Evolutionary conservation across 2,888 invertebrate genomes (phyloP), one percentile per base, ranked within the genome.

Genomic region (Eumacrocentrus americanus): DNA sequence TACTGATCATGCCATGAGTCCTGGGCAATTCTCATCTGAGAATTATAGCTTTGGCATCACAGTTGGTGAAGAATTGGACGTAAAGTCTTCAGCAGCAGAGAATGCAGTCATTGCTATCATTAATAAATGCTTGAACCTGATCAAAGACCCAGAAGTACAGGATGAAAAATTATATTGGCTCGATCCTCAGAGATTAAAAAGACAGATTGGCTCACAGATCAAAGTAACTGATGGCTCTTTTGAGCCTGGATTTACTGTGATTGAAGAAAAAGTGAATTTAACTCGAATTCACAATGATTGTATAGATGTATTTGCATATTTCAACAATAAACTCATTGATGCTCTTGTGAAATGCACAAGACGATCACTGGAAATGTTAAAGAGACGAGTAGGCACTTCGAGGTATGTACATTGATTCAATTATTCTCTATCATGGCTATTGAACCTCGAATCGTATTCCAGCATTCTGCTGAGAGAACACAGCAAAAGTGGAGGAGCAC

Each of bases 291-390:
- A 89, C 46, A 88, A 86, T 52, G 91, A 92, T 74, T 91, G 91
- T 71, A 89, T 91, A 76, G 92, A 94, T 74, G 82, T 94, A 50
- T 93, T 91, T 76, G 88, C 89, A 0, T 89, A 88, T 76, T 93
- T 92, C 72, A 91, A 92, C 68, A 87, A 88, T 53, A 91, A 89
- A 80, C 85, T 91, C 63, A 82, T 90, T 29, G 89, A 91, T 62
- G 82, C 91, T 2, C 82, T 94, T 16, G 89, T 91, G 9, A 90
- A 89, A 71, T 87, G 89, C 56, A 91, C 92, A 0, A 88, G 88
- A 74, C 82, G 83, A 44, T 91, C 92, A 11, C 81, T 94, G 61
- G 92, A 93, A 72, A 78, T 85, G 61, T 81, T 94, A 29, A 88
- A 90, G 63, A 86, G 86, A 69, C 82, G 89, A 67, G 82, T 84